phyloP scores from a whole-genome alignment of 2,797 vertebrate species.

The Myotis myotis region DNA sequence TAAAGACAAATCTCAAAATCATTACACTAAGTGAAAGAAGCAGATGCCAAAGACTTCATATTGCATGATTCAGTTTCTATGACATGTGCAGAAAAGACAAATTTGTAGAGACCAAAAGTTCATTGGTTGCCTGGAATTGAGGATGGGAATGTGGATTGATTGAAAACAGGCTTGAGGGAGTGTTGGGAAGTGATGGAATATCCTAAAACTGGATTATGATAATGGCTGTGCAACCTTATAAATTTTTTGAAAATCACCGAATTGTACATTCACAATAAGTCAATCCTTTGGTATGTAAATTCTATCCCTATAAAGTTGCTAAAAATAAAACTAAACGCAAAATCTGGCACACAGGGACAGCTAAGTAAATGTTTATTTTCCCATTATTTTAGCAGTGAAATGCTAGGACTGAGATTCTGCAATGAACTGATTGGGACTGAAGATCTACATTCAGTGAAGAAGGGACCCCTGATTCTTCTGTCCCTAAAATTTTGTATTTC shows the following conservation, averaged over 20 bases:
- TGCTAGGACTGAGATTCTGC: neutral
- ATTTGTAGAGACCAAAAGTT: neutral
- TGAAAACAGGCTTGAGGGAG: neutral
- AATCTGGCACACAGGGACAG: neutral
- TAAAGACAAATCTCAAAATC: neutral
- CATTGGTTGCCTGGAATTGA: neutral
- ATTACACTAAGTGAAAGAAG: neutral
- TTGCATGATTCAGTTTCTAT: neutral
- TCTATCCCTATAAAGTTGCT: neutral
- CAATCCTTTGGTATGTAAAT: neutral
- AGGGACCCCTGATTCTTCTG: neutral
- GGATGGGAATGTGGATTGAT: neutral
- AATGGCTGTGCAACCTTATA: neutral
- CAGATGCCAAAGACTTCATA: neutral
- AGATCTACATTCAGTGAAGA: neutral
- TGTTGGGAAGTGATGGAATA: neutral
- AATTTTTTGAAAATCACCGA: neutral
- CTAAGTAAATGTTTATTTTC: neutral
- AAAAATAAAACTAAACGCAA: neutral
- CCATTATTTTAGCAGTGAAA: neutral
- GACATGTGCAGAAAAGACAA: neutral
- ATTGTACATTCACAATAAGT: neutral
- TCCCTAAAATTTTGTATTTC: neutral
- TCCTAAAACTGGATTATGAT: neutral
- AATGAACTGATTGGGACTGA: neutral